Evolutionary conservation across 2,888 invertebrate species (phyloP).

Genomic region (Ectobius pallidus): DNA sequence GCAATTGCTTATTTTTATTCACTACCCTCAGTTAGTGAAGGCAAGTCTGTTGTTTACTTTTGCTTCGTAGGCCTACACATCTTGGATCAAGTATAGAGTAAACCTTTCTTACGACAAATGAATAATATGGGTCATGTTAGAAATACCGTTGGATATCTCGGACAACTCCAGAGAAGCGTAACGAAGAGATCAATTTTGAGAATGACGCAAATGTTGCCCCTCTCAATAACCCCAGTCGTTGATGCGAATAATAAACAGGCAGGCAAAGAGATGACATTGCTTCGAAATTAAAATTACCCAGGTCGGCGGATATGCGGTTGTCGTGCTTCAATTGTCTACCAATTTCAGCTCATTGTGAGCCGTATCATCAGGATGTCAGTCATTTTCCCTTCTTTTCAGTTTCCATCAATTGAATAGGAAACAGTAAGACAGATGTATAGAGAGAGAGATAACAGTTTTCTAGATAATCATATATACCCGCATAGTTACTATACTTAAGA

Average conservation of each 20-base stretch:
- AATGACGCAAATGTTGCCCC: not conserved
- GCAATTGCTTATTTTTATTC: too few relatives aligned
- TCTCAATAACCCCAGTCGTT: not conserved
- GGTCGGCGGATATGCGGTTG: constrained; percentile 13
- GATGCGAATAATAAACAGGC: constrained; percentile 17
- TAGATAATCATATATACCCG: too few relatives aligned
- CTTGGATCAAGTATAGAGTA: too few relatives aligned
- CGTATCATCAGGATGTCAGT: constrained; percentile 3
- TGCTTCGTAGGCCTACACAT: too few relatives aligned
- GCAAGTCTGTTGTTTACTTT: too few relatives aligned
- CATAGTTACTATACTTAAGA: too few relatives aligned
- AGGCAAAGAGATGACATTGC: not conserved
- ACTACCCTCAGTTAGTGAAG: too few relatives aligned
- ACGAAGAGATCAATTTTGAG: not conserved
- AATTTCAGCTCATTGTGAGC: constrained; percentile 2
- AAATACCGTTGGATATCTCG: not conserved
- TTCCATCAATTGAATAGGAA: constrained; percentile 23
- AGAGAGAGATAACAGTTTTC: too few relatives aligned
- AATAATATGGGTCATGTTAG: too few relatives aligned
- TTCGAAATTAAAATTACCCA: not conserved
- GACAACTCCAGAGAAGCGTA: not conserved
- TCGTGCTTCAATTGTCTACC: constrained; percentile 27
- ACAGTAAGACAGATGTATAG: too few relatives aligned
- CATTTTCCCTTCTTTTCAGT: too few relatives aligned
- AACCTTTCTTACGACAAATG: too few relatives aligned